Base-by-base conservation (phyloP, 2,888 invertebrate species). In the Sceliomorpha sp. region DNA sequence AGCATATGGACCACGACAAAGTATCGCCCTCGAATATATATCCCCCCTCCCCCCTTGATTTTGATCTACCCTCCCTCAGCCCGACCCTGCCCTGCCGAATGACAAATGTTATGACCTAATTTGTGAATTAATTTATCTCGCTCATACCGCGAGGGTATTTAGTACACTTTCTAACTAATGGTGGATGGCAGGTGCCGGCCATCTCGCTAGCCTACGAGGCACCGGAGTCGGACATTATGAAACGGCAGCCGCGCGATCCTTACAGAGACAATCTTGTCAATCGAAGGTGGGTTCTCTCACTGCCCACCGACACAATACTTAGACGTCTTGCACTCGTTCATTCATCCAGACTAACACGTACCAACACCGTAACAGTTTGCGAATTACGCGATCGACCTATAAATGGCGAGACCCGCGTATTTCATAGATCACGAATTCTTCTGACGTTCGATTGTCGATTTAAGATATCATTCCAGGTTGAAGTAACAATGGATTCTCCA, bases 161-260 rank as follows among this genome's bases (percentile, higher is more conserved):
- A 74, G 73, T 67, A 72, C 60, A 73, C 68, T 78, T 78, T 81
- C 78, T 84, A 79, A 85, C 80, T 76, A 80, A 81, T 86, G 82
- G 83, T 81, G 84, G 81, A 87, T 83, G 83, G 81, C 85, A 96
- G 97, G 96, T 97, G 92, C 98, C 98, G 91, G 98, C 98, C 92
- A 98, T 98, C 92, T 98, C 98, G 91, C 94, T 98, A 93, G 98
- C 98, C 92, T 98, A 98, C 92, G 98, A 98, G 93, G 96, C 96
- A 91, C 96, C 98, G 90, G 98, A 98, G 93, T 96, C 96, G 90
- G 98, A 98, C 94, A 98, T 98, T 92, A 98, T 98, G 98, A 98
- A 98, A 94, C 94, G 98, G 90, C 95, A 96, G 92, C 98, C 98
- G 89, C 94, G 98, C 92, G 95, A 98, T 93, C 97, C 98, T 89